Base-by-base conservation (phyloP, 2,888 invertebrate species). In the Erannis defoliaria region DNA sequence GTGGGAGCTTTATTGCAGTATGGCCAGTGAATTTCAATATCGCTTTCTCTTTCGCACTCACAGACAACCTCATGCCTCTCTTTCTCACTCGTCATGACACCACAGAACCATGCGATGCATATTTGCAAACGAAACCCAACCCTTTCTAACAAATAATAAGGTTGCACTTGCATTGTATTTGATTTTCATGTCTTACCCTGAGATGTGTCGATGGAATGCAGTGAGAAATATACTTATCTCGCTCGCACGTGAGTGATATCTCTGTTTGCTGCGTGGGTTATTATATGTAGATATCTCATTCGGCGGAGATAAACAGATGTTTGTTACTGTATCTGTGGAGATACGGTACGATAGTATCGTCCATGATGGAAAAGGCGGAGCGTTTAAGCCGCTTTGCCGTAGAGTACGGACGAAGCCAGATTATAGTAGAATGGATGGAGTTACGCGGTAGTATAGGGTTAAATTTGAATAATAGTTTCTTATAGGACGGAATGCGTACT, bases 291-390 rank as follows among this genome's bases (percentile, higher is more conserved):
- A 86, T 92, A 92, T 92, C 91, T 89, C 92, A 78, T 88, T 90
- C 85, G 72, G 74, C 70, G 69, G 89, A 91, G 90, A 91, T 92
- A 89, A 90, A 81, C 83, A 84, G 88, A 88, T 87, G 84, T 90
- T 77, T 83, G 86, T 81, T 81, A 80, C 84, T 77, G 82, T 86
- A 83, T 84, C 82, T 84, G 77, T 81, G 81, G 79, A 80, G 83
- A 83, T 82, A 79, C 74, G 75, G 73, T 77, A 75, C 77, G 77
- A 53, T 75, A 77, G 75, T 88, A 89, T 10, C 90, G 87, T 88
- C 92, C 93, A 93, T 93, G 80, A 89, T 89, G 90, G 78, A 93
- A 92, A 78, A 90, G 93, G 93, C 90, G 93, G 88, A 85, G 92
- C 89, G 70, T 78, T 72, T 65, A 73, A 66, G 73, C 67, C 67